Percentiles rank a stretch among this genome's conserved stretches.
phyloP scores from a whole-genome alignment of 1,140 invertebrate genomes.

The Notospermus geniculatus region DNA sequence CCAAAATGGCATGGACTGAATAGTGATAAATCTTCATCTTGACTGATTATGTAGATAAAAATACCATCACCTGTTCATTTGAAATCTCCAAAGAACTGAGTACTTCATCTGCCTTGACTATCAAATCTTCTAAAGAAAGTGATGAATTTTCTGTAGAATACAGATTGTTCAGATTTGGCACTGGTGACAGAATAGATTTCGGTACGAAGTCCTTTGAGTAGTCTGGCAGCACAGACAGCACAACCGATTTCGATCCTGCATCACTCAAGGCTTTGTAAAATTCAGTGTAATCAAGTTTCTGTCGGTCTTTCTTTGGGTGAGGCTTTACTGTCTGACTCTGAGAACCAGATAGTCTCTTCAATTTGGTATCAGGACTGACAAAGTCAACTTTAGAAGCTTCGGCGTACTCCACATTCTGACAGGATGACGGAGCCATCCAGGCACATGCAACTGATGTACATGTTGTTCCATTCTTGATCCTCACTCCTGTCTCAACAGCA shows the following conservation, averaged over 20 bases:
- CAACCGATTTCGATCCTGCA: slow-evolving; percentile 10
- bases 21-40: background rate
- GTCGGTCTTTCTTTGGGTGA: background rate
- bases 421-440: slow-evolving; percentile 21
- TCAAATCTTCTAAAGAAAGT: background rate
- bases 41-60: background rate
- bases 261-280: background rate
- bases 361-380: background rate
- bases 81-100: slow-evolving; percentile 9
- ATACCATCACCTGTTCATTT: slow-evolving; percentile 11
- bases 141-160: background rate
- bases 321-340: background rate
- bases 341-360: background rate
- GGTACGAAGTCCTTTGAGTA: slow-evolving; percentile 13
- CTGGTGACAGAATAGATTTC: background rate
- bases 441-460: slow-evolving; percentile 27
- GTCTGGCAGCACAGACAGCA: slow-evolving; percentile 15
- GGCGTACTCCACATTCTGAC: slow-evolving; percentile 1
- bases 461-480: slow-evolving; percentile 16
- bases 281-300: background rate
- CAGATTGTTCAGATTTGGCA: slow-evolving; percentile 14
- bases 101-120: slow-evolving; percentile 14
- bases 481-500: slow-evolving; percentile 19
- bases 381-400: background rate
- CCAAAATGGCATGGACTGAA: background rate